Evolutionary conservation across 2,113 vertebrate genomes (phyloP), one percentile per base, ranked within the genome.

Genomic region (Machaerirhynchus nigripectus): DNA sequence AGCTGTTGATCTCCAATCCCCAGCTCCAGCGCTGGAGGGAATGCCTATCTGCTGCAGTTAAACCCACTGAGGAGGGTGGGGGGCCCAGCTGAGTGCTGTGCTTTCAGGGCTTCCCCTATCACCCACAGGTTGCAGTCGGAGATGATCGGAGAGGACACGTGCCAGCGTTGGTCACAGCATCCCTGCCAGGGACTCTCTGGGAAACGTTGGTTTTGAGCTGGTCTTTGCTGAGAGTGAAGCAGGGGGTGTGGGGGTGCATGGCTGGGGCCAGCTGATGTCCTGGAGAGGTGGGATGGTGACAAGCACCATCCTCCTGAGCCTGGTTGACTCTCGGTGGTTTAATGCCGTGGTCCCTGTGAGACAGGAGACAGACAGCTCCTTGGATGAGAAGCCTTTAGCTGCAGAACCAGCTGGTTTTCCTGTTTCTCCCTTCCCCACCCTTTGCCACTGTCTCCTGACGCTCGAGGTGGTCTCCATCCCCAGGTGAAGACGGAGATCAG

Each of bases 401-500:
- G 10, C 6, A 56, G 37, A 75, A 42, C 24, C 1, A 15, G 52
- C 65, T 4, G 9, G 69, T 71, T 85, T 87, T 85, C 70, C 56
- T 79, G 22, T 82, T 60, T 61, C 42, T 87, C 70, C 88, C 35
- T 63, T 91, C 42, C 56, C 46, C 15, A 19, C 21, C 26, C 78
- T 89, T 74, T 24, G 69, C 21, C 7, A 1, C 13, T 60, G 49
- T 77, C 18, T 46, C 26, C 93, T 94, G 44, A 90, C 1, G 0
- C 64, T 68, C 0, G 0, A 46, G 9, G 15, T 80, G 76, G 4
- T 84, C 59, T 93, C 88, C 79, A 39, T 96, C 96, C 96, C 21
- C 95, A 99, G 99, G 99, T 99, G 89, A 99, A 99, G 95, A 99
- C 99, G 0, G 99, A 99, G 97, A 99, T 99, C 97, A 99, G 99